Conservation (phyloP, 1,140 invertebrate species). For the Zaprionus gabonicus region DNA sequence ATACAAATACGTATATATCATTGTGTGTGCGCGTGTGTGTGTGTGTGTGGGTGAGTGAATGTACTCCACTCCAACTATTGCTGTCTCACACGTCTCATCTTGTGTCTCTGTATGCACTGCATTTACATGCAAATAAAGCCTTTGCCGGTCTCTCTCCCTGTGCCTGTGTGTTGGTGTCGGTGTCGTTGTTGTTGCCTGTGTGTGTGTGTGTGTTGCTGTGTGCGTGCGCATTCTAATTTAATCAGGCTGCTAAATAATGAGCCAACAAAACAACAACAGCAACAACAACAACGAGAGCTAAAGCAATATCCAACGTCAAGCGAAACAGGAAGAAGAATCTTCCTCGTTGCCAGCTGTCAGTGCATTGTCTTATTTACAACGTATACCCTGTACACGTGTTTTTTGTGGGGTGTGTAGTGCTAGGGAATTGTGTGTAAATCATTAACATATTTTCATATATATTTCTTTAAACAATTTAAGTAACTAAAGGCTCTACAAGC, state of each 20-base stretch:
- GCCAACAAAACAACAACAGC: conserved; percentile 47
- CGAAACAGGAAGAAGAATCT: conserved; percentile 26
- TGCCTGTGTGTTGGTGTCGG: conserved; percentile 19
- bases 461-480: background rate
- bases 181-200: conserved; percentile 25
- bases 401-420: background rate
- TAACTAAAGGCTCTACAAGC: background rate
- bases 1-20: background rate
- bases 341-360: conserved; percentile 19
- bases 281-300: background rate
- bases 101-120: conserved; percentile 32
- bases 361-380: conserved; percentile 37
- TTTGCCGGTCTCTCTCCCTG: conserved; percentile 30
- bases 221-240: conserved; percentile 66
- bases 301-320: conserved; percentile 25
- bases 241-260: conserved; percentile 77
- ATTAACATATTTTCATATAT: background rate
- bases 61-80: conserved; percentile 12
- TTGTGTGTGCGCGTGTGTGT: background rate
- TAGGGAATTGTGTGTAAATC: background rate
- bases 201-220: conserved; percentile 32
- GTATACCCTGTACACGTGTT: conserved; percentile 18
- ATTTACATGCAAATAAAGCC: conserved; percentile 42
- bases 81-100: background rate
- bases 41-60: background rate